These are phyloP conservation scores for Pristionchus exspectatus DNA, from an alignment of 2,888 invertebrate species.

Conservation along the genomic window DNA sequence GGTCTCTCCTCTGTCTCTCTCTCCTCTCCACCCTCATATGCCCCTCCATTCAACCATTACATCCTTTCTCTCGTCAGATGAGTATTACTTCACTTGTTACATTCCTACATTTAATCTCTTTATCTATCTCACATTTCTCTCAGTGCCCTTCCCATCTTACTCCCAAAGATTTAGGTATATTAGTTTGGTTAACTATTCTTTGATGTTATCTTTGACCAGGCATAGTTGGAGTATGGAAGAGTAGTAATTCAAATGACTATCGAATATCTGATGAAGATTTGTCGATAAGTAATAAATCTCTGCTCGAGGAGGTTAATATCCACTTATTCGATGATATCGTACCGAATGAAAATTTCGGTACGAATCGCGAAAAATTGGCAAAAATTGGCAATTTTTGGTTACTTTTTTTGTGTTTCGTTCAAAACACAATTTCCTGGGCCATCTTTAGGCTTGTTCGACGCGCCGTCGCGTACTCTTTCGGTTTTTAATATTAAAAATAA, in stretches of 20 bases:
- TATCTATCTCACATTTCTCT: background rate
- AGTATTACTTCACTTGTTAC: background rate
- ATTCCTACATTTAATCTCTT: background rate
- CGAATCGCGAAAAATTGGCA: too few species aligned
- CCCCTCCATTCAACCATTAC: background rate
- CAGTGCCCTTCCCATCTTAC: conserved; percentile 3
- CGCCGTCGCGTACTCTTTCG: too few species aligned
- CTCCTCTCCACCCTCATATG: background rate
- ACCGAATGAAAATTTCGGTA: too few species aligned
- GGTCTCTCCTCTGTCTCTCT: background rate
- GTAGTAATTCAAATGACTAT: background rate
- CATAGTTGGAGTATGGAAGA: conserved; percentile 44
- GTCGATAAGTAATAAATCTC: background rate
- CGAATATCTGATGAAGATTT: conserved; percentile 54
- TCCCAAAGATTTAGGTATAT: background rate
- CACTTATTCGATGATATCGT: background rate
- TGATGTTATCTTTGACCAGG: background rate
- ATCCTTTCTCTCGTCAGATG: background rate
- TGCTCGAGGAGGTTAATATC: background rate
- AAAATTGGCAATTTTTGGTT: too few species aligned
- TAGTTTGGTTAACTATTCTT: background rate
- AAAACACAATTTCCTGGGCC: too few species aligned
- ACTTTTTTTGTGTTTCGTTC: too few species aligned
- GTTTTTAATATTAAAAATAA: too few species aligned
- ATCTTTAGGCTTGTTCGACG: too few species aligned